Base-by-base conservation (phyloP, 2,113 vertebrate species). In the Odontesthes bonariensis region DNA sequence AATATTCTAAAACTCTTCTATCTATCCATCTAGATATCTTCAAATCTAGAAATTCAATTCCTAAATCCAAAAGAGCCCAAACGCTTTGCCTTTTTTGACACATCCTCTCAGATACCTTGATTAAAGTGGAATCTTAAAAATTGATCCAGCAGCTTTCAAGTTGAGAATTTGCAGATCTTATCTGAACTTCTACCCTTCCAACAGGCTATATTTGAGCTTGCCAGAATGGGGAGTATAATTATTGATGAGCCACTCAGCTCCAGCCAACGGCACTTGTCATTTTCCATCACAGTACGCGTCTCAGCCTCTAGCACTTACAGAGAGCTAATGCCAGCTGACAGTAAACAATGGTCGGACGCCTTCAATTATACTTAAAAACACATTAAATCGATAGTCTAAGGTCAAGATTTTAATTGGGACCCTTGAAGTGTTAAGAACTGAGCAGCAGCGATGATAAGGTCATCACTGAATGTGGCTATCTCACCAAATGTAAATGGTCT, bases 401-500 rank as follows among this genome's bases (percentile, higher is more conserved):
- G 22, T 42, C 20, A 55, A n/a, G 16, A 31, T 68, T 56, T 56
- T 55, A 56, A 68, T 20, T 56, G 52, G 3, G 23, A 44, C 11
- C 23, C 44, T 17, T 68, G 35, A 16, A 68, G 13, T 13, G 40
- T 67, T 67, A 42, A 32, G 42, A 13, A 44, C 42, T 44, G 11
- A 68, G 38, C 52, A 55, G 0, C 22, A 20, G n/a, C n/a, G n/a
- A n/a, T 35, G 51, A 31, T 51, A 27, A 14, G 35, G 47, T 53
- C 35, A 52, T 53, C 47, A 52, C 32, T 12, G 3, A 66, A 23
- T 52, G 63, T 22, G n/a, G 12, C 46, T 65, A 51, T 23, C 20
- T 38, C 49, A 51, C 33, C 33, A 49, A 63, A 64, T 64, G 42
- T 52, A 23, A 52, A 5, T 10, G 51, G 51, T 52, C 51, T 52